These are phyloP conservation scores for Hirtodrosophila confusa DNA, from an alignment of 2,888 invertebrate genomes.

Conservation along the genomic window DNA sequence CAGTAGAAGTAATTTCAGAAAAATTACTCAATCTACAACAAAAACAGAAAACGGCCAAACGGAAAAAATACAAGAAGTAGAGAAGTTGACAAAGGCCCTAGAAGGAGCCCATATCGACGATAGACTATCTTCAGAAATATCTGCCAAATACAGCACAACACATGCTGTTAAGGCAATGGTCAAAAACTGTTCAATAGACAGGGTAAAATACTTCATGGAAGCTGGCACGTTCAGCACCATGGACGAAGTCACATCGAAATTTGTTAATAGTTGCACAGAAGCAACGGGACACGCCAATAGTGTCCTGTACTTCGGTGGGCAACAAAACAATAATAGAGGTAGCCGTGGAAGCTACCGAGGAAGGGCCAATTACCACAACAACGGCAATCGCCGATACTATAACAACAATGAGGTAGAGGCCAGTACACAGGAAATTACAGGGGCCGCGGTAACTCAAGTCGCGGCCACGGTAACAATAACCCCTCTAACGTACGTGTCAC, in stretches of 20 bases:
- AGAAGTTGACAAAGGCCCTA: too few relatives aligned
- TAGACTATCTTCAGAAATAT: background rate
- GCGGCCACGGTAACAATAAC: background rate
- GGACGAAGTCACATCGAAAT: too few relatives aligned
- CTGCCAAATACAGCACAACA: background rate
- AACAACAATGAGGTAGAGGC: background rate
- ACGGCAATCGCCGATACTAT: too few relatives aligned
- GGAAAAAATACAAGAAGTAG: too few relatives aligned
- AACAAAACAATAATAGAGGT: background rate
- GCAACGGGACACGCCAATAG: too few relatives aligned
- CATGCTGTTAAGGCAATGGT: background rate
- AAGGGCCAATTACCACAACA: too few relatives aligned
- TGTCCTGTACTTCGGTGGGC: too few relatives aligned
- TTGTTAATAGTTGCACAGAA: too few relatives aligned
- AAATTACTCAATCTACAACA: background rate
- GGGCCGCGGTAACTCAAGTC: background rate
- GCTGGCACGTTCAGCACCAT: too few relatives aligned
- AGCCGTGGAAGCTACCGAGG: too few relatives aligned
- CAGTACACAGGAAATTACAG: background rate
- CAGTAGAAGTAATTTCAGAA: background rate
- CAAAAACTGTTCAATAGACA: background rate
- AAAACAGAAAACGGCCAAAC: background rate
- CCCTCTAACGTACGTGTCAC: too few relatives aligned
- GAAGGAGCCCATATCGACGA: background rate
- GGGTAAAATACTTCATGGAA: background rate